Conservation (phyloP, 2,797 vertebrate genomes). For the Schizopygopsis pylzovi region DNA sequence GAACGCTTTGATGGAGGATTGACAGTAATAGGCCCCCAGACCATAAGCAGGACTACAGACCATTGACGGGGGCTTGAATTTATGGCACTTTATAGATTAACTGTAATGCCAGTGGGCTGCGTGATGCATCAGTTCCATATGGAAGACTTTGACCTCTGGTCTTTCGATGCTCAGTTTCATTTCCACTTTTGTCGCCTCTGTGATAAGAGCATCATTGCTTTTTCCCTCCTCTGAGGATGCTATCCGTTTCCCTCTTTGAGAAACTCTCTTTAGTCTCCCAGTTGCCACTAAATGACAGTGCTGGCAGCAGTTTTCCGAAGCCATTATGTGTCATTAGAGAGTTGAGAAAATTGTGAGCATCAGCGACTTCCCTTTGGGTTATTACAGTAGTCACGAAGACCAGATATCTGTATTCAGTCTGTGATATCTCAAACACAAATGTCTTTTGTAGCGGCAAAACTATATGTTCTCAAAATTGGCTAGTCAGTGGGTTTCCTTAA, state of each 20-base stretch:
- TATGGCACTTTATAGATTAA: slow-evolving; percentile 28
- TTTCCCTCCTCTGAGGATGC: not conserved
- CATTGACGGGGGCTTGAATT: not conserved
- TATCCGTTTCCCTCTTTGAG: not conserved
- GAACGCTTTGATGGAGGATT: not conserved
- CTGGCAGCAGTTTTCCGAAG: slow-evolving; percentile 31
- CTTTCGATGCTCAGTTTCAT: not conserved
- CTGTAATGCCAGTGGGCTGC: not conserved
- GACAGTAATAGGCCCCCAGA: not conserved
- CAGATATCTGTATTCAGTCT: not conserved
- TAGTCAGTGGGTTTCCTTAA: not conserved
- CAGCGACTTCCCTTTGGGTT: slow-evolving; percentile 17
- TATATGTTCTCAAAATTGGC: not conserved
- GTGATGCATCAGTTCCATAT: not conserved
- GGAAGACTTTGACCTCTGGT: slow-evolving; percentile 22
- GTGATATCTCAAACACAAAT: not conserved
- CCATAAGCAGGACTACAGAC: not conserved
- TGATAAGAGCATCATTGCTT: not conserved
- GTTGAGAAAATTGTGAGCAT: slow-evolving; percentile 43
- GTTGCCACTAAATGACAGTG: slow-evolving; percentile 36
- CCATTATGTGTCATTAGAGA: slow-evolving; percentile 41
- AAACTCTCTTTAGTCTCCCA: slow-evolving; percentile 1
- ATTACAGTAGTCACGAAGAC: slow-evolving; percentile 25
- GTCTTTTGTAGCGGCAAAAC: not conserved
- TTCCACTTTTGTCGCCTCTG: not conserved